Evolutionary conservation across 1,140 invertebrate genomes (phyloP), one percentile per base, ranked within the genome.

Genomic region (Drosophila orena): DNA sequence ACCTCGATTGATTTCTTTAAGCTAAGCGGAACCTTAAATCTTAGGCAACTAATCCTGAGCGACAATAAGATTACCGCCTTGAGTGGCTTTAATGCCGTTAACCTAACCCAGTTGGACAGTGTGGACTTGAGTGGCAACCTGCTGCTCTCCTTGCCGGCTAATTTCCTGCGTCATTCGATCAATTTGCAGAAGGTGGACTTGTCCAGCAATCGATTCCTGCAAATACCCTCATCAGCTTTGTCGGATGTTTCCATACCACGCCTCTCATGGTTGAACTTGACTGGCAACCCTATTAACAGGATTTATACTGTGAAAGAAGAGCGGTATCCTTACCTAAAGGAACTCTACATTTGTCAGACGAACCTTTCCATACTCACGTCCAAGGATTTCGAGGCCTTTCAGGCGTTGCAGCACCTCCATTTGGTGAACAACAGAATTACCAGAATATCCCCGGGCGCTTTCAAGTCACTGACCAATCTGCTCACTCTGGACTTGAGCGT

Each of bases 301-400:
- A 95, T 97, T 46, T 92, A 92, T 44, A 92, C 91, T 8, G 89
- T 91, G 0, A 92, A 91, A 50, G 91, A 92, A 65, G 91, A 92
- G 35, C 64, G 85, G 12, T 92, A 92, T 69, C 95, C 96, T n/a
- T 92, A 94, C 11, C 93, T 98, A 0, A 95, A 97, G 90, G 96
- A 97, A 91, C 93, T 98, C 8, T 95, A 96, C 81, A 96, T 98
- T 57, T 96, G 95, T 46, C 94, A 94, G 20, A 98, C 97, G 1
- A 98, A 98, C 91, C 93, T 98, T 12, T 96, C 95, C 2, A 95
- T 98, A 52, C 94, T 98, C 4, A 97, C 97, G 0, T 97, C 96
- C 44, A 96, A 96, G 81, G 97, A 98, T 79, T 98, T 98, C 83
- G 95, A 97, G 81, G 95, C 96, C n/a, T 98, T 98, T 79, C 96